phyloP scores from a whole-genome alignment of 2,797 vertebrate genomes.

The Geotrypetes seraphini region DNA sequence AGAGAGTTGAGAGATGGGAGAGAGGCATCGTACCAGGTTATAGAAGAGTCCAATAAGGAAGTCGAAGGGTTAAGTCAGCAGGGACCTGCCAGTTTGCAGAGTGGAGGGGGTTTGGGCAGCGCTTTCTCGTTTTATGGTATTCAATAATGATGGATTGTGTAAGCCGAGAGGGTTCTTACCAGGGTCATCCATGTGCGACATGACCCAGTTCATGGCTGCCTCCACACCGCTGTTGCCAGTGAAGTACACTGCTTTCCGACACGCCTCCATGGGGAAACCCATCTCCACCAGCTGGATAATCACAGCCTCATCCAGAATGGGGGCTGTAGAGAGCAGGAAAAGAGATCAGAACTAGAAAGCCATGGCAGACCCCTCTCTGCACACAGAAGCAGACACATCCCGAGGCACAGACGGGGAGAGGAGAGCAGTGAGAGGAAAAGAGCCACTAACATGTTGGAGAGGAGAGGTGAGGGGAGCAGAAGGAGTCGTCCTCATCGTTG shows the following conservation, averaged over 20 bases:
- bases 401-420: conserved; percentile 20
- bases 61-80: too few relatives aligned
- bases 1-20: too few relatives aligned
- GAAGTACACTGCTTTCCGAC: conserved; percentile 94
- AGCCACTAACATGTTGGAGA: conserved; percentile 94
- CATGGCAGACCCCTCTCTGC: conserved; percentile 2
- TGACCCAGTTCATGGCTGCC: conserved; percentile 96
- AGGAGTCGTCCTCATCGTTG: conserved; percentile 98
- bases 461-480: conserved; percentile 95
- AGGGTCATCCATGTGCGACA: conserved; percentile 96
- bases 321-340: conserved; percentile 57
- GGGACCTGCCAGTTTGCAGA: too few relatives aligned
- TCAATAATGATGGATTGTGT: background rate
- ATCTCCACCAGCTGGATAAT: conserved; percentile 94
- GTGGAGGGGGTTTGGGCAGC: too few relatives aligned
- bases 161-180: conserved; percentile 65
- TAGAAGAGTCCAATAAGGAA: too few relatives aligned
- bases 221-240: conserved; percentile 93
- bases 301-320: conserved; percentile 88
- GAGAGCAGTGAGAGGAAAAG: conserved; percentile 57
- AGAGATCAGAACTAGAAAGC: background rate
- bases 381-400: conserved; percentile 25
- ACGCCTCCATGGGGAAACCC: conserved; percentile 94
- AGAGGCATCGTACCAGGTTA: too few relatives aligned
- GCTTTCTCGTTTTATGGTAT: too few relatives aligned